A percentile compares a stretch with the other conserved stretches of the same genome.
Evolutionary conservation across 2,888 invertebrate genomes (phyloP).

Genomic region (Xestia rhomboidea): DNA sequence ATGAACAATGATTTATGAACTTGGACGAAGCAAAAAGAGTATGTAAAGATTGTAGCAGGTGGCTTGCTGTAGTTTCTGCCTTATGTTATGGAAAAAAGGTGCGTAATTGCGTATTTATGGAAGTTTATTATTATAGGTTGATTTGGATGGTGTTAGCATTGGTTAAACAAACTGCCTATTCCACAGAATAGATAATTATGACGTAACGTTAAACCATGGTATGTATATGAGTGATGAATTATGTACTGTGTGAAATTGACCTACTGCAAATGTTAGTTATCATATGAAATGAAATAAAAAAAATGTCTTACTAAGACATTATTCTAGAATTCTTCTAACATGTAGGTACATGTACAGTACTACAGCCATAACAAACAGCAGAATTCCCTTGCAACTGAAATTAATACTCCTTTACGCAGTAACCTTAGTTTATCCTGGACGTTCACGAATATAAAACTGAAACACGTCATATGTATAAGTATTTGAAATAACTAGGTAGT

Average conservation of each 20-base stretch:
- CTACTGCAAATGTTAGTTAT: not conserved
- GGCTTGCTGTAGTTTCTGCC: not conserved
- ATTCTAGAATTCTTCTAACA: not conserved
- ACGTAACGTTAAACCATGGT: not conserved
- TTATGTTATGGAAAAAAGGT: not conserved
- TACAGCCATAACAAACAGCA: not conserved
- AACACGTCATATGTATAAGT: slow-evolving; percentile 4
- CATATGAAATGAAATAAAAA: too few relatives aligned
- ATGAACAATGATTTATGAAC: not conserved
- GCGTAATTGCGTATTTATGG: not conserved
- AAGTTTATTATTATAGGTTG: not conserved
- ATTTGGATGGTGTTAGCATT: not conserved
- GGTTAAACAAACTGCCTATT: not conserved
- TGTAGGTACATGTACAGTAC: not conserved
- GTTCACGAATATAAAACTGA: not conserved
- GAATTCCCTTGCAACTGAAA: slow-evolving; percentile 4
- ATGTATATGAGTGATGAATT: not conserved
- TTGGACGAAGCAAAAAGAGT: not conserved
- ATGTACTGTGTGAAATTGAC: not conserved
- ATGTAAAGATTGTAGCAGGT: not conserved
- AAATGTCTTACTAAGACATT: not conserved
- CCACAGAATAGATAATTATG: not conserved
- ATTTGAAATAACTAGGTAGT: slow-evolving; percentile 10
- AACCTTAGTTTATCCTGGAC: slow-evolving; percentile 17
- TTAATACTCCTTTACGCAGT: not conserved